Conservation (phyloP, 2,113 vertebrate species). For the Pelodiscus sinensis region DNA sequence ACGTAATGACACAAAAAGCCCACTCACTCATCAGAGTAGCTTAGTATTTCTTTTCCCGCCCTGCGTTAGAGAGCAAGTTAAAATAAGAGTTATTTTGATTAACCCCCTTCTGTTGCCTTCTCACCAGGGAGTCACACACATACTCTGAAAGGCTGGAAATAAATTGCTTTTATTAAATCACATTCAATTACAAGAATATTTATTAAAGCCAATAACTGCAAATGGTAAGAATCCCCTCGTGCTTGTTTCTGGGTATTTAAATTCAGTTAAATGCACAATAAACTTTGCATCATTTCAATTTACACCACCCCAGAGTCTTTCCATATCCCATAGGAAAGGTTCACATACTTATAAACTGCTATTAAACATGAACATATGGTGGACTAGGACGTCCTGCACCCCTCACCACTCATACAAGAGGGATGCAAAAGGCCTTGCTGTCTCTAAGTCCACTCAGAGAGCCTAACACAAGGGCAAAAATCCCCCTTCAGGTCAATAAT, state of each 20-base stretch:
- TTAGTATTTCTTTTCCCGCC: neutral
- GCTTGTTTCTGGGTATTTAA: slow-evolving; percentile 74
- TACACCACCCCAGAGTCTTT: slow-evolving; percentile 70
- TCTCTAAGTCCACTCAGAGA: slow-evolving; percentile 38
- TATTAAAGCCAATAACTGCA: slow-evolving; percentile 75
- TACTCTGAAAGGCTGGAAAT: slow-evolving; percentile 41
- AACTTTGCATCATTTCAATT: slow-evolving; percentile 73
- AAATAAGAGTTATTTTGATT: slow-evolving; percentile 37
- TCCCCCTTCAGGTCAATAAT: slow-evolving; percentile 14
- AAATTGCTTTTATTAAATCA: slow-evolving; percentile 57
- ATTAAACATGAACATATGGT: slow-evolving; percentile 73
- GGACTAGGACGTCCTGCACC: neutral
- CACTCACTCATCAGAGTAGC: neutral
- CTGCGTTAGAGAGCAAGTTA: neutral
- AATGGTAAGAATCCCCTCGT: slow-evolving; percentile 65
- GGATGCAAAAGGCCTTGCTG: slow-evolving; percentile 15
- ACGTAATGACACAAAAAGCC: neutral
- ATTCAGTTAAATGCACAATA: slow-evolving; percentile 72
- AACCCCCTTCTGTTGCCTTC: slow-evolving; percentile 6
- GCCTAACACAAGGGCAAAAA: slow-evolving; percentile 21
- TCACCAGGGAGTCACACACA: rapidly evolving
- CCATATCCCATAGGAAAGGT: slow-evolving; percentile 71
- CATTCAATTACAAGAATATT: slow-evolving; percentile 68
- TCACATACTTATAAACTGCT: slow-evolving; percentile 69
- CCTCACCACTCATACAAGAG: slow-evolving; percentile 25